These are phyloP conservation scores for Chelidonichthys spinosus DNA, from an alignment of 2,797 vertebrate genomes.

Conservation along the genomic window DNA sequence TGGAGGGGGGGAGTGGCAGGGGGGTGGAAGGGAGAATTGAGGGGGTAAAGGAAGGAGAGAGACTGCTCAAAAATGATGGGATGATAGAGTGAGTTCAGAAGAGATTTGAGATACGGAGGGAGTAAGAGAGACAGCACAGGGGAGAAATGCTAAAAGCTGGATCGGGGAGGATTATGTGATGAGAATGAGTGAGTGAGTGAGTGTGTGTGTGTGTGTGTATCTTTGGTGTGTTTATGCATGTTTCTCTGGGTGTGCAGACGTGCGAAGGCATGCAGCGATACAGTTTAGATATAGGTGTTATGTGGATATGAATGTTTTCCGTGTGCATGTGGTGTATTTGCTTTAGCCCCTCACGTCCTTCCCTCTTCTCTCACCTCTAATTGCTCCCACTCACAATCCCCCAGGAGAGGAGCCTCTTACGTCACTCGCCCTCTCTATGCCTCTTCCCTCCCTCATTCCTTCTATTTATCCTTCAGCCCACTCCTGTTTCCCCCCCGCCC, in stretches of 20 bases:
- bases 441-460: constrained; percentile 39
- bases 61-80: constrained; percentile 66
- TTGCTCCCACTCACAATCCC: constrained; percentile 81
- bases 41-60: constrained; percentile 61
- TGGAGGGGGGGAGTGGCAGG: constrained; percentile 40
- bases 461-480: constrained; percentile 57
- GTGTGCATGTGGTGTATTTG: constrained; percentile 65
- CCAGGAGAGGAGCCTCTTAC: constrained; percentile 75
- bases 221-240: constrained; percentile 21
- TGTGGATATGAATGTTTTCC: constrained; percentile 68
- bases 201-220: constrained; percentile 31
- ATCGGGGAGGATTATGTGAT: constrained; percentile 66
- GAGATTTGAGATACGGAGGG: constrained; percentile 61
- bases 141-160: constrained; percentile 63
- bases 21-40: constrained; percentile 52
- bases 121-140: constrained; percentile 44
- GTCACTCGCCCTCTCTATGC: constrained; percentile 65
- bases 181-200: constrained; percentile 60
- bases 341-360: constrained; percentile 69
- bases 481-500: constrained; percentile 8
- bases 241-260: constrained; percentile 43
- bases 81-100: constrained; percentile 72
- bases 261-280: constrained; percentile 53
- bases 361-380: constrained; percentile 81
- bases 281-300: constrained; percentile 60